phyloP scores from a whole-genome alignment of 2,888 invertebrate genomes.

The Chrysolina oricalcia region DNA sequence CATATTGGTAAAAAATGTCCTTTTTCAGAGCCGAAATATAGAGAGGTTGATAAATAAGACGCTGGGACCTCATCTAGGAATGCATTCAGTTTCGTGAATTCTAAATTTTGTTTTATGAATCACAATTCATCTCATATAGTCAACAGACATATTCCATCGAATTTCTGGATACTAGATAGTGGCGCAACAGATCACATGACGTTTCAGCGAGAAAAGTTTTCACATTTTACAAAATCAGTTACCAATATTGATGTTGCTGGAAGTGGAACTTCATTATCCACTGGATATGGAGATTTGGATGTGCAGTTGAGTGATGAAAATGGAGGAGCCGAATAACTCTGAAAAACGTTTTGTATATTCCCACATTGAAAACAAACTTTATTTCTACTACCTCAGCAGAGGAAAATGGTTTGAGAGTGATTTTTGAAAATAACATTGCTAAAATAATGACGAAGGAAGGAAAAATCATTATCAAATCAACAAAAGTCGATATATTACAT shows the following conservation, averaged over 20 bases:
- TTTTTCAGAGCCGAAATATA: background rate
- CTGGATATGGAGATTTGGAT: conserved; percentile 14
- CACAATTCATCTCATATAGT: background rate
- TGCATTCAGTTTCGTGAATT: conserved; percentile 1
- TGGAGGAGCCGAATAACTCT: background rate
- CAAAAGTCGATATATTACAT: no score
- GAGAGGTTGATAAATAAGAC: background rate
- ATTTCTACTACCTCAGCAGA: background rate
- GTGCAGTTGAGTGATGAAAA: conserved; percentile 2
- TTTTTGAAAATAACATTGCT: no score
- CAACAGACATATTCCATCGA: background rate
- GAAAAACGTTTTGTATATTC: conserved; percentile 14
- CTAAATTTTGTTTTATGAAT: no score
- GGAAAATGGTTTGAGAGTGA: background rate
- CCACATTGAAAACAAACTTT: background rate
- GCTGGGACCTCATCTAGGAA: background rate
- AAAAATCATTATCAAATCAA: no score
- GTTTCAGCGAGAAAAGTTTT: background rate
- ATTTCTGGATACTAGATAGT: background rate
- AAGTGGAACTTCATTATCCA: no score
- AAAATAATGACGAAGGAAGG: background rate
- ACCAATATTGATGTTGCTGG: conserved; percentile 13
- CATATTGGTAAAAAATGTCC: background rate
- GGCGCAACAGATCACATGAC: conserved; percentile 8
- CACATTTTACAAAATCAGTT: background rate